These are phyloP conservation scores for Drosophila nr. perissopoda DNA, from an alignment of 2,888 invertebrate genomes.

Conservation along the genomic window DNA sequence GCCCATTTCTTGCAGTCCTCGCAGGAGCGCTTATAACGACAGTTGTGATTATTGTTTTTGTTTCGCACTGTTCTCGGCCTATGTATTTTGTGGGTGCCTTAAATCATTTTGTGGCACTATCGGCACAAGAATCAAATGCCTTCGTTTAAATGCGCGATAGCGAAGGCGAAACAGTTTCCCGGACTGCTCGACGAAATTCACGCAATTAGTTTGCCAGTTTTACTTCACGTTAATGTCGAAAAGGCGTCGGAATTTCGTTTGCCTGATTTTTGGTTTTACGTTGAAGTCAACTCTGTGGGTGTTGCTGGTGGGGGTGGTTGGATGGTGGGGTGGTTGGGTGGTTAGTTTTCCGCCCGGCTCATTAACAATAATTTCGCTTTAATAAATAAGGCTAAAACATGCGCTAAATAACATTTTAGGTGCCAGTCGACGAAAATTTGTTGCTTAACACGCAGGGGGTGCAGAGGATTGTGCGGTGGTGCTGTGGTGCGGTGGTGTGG, in stretches of 20 bases:
- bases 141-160: conserved; percentile 80
- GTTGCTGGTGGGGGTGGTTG: conserved; percentile 6
- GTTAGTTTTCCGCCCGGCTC: conserved; percentile 45
- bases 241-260: conserved; percentile 68
- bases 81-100: conserved; percentile 39
- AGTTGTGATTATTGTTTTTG: conserved; percentile 73
- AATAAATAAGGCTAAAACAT: conserved; percentile 81
- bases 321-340: not conserved
- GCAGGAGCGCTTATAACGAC: conserved; percentile 46
- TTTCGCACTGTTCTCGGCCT: conserved; percentile 18
- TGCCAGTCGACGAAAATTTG: conserved; percentile 59
- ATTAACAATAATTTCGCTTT: conserved; percentile 81
- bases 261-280: conserved; percentile 11
- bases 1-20: not conserved
- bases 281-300: conserved; percentile 3
- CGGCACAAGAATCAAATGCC: conserved; percentile 77
- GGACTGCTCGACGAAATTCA: conserved; percentile 61
- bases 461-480: not conserved
- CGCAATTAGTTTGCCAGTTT: conserved; percentile 67
- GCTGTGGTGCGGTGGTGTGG: conserved; percentile 8
- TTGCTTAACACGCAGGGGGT: conserved; percentile 60
- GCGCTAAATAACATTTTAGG: conserved; percentile 79
- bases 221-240: conserved; percentile 61
- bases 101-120: conserved; percentile 77
- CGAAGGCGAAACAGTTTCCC: conserved; percentile 55